A percentile compares a stretch with the other conserved stretches of the same genome.
Conservation (phyloP, 2,888 invertebrate species). For the Plusia festucae region DNA sequence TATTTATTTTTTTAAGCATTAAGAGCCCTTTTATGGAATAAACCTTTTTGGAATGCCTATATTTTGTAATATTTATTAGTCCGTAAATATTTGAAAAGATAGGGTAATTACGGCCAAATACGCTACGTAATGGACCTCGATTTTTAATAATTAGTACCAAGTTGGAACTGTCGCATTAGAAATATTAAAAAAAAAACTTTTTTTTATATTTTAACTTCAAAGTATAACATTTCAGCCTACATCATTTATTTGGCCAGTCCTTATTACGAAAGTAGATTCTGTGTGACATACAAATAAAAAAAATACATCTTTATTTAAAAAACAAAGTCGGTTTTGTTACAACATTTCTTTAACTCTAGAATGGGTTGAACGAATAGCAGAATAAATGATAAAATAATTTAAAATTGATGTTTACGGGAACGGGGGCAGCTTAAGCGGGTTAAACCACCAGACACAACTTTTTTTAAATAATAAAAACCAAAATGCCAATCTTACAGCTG, state of each 20-base stretch:
- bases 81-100: background rate
- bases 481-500: constrained; percentile 14
- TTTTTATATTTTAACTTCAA: background rate
- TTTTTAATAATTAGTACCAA: background rate
- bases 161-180: background rate
- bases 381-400: too few relatives aligned
- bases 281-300: too few relatives aligned
- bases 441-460: background rate
- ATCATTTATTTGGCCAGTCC: background rate
- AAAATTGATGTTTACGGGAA: too few relatives aligned
- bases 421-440: too few relatives aligned
- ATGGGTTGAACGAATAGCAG: too few relatives aligned
- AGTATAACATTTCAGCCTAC: too few relatives aligned
- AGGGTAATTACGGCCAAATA: background rate
- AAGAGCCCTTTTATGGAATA: background rate
- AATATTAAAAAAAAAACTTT: background rate
- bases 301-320: too few relatives aligned
- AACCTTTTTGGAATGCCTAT: background rate
- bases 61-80: background rate
- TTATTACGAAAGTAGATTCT: too few relatives aligned
- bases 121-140: background rate
- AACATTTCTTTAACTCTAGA: too few relatives aligned
- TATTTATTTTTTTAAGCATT: background rate
- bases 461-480: too few relatives aligned
- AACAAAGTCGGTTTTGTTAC: too few relatives aligned